phyloP scores from a whole-genome alignment of 2,113 vertebrate species.

The Rhynchopsitta pachyrhyncha region DNA sequence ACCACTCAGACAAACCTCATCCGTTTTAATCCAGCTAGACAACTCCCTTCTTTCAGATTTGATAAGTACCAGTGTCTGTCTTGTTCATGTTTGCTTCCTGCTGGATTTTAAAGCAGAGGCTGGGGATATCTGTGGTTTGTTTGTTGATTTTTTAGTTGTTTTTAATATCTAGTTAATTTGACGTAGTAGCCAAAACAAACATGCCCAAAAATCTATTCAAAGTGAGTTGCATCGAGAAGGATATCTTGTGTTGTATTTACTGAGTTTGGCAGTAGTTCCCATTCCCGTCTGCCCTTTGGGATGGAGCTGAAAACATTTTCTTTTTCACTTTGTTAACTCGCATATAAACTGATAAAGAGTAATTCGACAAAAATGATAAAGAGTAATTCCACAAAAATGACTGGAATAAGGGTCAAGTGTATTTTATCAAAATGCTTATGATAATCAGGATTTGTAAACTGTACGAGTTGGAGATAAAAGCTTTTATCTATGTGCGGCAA shows the following conservation, averaged over 20 bases:
- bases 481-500: background rate
- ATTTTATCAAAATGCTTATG: background rate
- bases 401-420: background rate
- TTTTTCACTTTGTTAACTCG: background rate
- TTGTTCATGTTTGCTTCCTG: conserved; percentile 26
- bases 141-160: background rate
- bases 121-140: background rate
- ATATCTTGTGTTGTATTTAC: background rate
- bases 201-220: background rate
- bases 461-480: background rate
- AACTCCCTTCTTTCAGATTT: conserved; percentile 51
- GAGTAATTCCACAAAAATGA: background rate
- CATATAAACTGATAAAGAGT: background rate
- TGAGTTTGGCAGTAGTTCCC: background rate
- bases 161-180: conserved; percentile 15
- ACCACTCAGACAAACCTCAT: conserved; percentile 46
- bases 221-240: background rate
- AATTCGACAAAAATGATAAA: background rate
- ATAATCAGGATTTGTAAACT: background rate
- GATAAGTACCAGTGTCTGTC: conserved; percentile 47
- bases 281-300: background rate
- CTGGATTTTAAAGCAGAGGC: background rate
- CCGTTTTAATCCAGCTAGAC: conserved; percentile 15
- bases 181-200: conserved; percentile 13
- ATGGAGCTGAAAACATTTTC: background rate